phyloP scores from a whole-genome alignment of 1,140 invertebrate genomes.

The Aphidius ervi region DNA sequence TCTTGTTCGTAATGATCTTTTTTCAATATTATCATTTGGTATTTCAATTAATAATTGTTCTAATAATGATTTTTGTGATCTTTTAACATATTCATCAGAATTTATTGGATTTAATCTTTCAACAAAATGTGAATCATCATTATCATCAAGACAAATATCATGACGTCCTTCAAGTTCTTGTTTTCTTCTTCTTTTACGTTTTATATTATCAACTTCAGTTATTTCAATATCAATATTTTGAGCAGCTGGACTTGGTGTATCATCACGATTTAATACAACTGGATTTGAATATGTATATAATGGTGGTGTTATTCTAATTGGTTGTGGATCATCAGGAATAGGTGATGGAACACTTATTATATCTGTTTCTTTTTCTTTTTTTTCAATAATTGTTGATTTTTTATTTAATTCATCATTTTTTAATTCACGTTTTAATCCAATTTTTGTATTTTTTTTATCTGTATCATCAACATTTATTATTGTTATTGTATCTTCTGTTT shows the following conservation, averaged over 20 bases:
- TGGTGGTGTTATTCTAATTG: slow-evolving; percentile 66
- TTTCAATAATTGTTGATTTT: not conserved
- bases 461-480: slow-evolving; percentile 2
- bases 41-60: slow-evolving; percentile 77
- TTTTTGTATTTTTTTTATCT: slow-evolving; percentile 1
- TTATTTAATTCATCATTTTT: not conserved
- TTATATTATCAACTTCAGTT: slow-evolving; percentile 40
- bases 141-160: slow-evolving; percentile 51
- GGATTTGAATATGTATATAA: slow-evolving; percentile 75
- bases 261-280: slow-evolving; percentile 54
- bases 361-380: not conserved
- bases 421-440: not conserved
- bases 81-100: slow-evolving; percentile 41
- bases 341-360: slow-evolving; percentile 48
- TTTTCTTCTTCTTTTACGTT: slow-evolving; percentile 48
- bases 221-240: slow-evolving; percentile 45
- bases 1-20: slow-evolving; percentile 61
- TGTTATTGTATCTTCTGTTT: not conserved
- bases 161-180: slow-evolving; percentile 52
- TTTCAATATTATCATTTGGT: slow-evolving; percentile 60
- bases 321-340: slow-evolving; percentile 61
- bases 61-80: slow-evolving; percentile 59
- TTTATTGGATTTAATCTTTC: slow-evolving; percentile 42
- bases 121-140: slow-evolving; percentile 43
- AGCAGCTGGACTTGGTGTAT: slow-evolving; percentile 53